These are phyloP conservation scores for Oncorhynchus keta DNA, from an alignment of 2,113 vertebrate species.

Conservation along the genomic window DNA sequence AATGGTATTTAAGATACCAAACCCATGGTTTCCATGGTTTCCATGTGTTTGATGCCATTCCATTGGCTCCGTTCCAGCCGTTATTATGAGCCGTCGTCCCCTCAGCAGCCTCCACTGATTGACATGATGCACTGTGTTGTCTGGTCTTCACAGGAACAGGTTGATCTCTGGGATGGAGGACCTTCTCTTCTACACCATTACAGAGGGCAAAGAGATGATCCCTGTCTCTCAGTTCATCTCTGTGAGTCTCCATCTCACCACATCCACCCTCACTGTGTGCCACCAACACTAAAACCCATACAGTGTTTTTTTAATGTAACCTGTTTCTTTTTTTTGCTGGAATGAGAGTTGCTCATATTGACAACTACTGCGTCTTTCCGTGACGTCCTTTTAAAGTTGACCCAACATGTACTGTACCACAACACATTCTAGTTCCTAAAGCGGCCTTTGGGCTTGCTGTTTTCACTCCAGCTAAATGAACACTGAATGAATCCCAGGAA, in stretches of 20 bases:
- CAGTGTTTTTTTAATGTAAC: neutral
- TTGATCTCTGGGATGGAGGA: constrained; percentile 78
- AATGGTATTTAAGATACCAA: too few relatives aligned
- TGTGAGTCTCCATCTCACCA: constrained; percentile 66
- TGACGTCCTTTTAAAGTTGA: neutral
- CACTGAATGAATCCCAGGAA: neutral
- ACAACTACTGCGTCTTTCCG: neutral
- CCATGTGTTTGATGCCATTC: too few relatives aligned
- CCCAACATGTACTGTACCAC: neutral
- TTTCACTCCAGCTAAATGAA: constrained; percentile 22
- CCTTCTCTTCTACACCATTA: constrained; percentile 86
- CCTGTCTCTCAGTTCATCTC: constrained; percentile 81
- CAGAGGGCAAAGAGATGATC: constrained; percentile 82
- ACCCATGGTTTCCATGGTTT: too few relatives aligned
- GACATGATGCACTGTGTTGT: constrained; percentile 5
- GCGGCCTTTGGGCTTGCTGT: constrained; percentile 6
- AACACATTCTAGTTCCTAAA: constrained; percentile 17
- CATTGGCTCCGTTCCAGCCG: too few relatives aligned
- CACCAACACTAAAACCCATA: neutral
- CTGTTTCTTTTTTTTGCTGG: neutral
- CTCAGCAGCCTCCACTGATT: neutral
- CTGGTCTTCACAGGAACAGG: constrained; percentile 58
- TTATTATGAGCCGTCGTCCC: too few relatives aligned
- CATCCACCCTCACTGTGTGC: neutral
- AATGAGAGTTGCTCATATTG: neutral